These are phyloP conservation scores for Drosophila arizonae DNA, from an alignment of 1,140 invertebrate species.

Conservation along the genomic window DNA sequence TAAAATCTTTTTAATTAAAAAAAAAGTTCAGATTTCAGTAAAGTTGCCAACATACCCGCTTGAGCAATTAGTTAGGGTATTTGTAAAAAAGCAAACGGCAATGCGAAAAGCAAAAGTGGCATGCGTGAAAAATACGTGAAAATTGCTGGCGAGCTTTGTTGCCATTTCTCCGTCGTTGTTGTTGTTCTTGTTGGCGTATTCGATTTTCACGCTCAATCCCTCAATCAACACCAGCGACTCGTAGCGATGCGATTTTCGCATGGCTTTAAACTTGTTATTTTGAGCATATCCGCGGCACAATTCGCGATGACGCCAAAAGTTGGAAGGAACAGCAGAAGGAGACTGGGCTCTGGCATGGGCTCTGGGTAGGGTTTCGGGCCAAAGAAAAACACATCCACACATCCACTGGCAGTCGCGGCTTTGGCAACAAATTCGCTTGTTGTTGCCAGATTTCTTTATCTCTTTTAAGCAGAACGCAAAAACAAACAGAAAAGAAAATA, in stretches of 20 bases:
- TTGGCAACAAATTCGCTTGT: conserved; percentile 71
- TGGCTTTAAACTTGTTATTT: conserved; percentile 81
- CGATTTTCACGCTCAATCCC: conserved; percentile 78
- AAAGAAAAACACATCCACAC: conserved; percentile 6
- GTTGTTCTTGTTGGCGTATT: conserved; percentile 49
- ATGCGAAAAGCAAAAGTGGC: conserved; percentile 62
- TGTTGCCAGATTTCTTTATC: conserved; percentile 79
- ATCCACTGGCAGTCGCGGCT: conserved; percentile 53
- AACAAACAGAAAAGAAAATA: conserved; percentile 38
- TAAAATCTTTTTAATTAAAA: too few species aligned
- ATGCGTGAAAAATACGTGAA: conserved; percentile 69
- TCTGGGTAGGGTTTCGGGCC: not conserved
- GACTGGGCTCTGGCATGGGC: not conserved
- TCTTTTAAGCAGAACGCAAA: conserved; percentile 58
- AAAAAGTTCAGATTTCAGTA: too few species aligned
- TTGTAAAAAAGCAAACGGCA: conserved; percentile 23
- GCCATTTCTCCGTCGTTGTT: not conserved
- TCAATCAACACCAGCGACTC: conserved; percentile 66
- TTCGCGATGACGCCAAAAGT: conserved; percentile 38
- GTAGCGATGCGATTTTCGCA: conserved; percentile 48
- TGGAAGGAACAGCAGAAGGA: conserved; percentile 9
- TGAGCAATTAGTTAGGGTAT: conserved; percentile 12
- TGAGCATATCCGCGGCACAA: conserved; percentile 66
- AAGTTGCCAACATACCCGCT: not conserved
- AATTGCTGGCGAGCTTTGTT: conserved; percentile 45